These are phyloP conservation scores for Lethocerus indicus DNA, from an alignment of 1,140 invertebrate genomes.

Conservation along the genomic window DNA sequence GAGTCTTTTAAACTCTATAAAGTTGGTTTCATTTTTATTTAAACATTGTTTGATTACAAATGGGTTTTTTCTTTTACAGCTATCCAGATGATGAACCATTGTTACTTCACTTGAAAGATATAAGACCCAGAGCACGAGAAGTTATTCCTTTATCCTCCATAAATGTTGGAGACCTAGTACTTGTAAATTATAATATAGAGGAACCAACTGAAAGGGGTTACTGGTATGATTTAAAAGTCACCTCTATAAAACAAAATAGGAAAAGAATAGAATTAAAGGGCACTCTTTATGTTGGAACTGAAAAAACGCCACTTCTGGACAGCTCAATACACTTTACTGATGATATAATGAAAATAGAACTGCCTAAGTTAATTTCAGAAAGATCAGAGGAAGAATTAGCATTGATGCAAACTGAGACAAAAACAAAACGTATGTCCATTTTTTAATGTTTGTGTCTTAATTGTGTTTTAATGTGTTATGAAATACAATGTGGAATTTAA, in stretches of 20 bases:
- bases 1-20: background rate
- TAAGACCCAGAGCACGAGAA: conserved; percentile 46
- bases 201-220: conserved; percentile 45
- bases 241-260: conserved; percentile 21
- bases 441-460: conserved; percentile 6
- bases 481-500: background rate
- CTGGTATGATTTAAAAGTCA: conserved; percentile 52
- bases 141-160: conserved; percentile 36
- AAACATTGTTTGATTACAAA: no score
- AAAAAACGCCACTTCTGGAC: conserved; percentile 25
- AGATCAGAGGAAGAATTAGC: conserved; percentile 22
- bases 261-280: conserved; percentile 21
- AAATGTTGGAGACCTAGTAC: conserved; percentile 39
- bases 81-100: conserved; percentile 30
- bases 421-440: conserved; percentile 16
- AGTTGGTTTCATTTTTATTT: no score
- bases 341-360: conserved; percentile 35
- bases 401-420: conserved; percentile 18
- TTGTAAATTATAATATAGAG: conserved; percentile 65
- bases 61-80: conserved; percentile 19
- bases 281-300: conserved; percentile 23
- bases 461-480: background rate
- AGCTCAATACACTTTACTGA: conserved; percentile 29
- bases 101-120: conserved; percentile 25
- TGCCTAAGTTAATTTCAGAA: conserved; percentile 24